These are phyloP conservation scores for Pristionchus mayeri DNA, from an alignment of 2,888 invertebrate species.

Conservation along the genomic window DNA sequence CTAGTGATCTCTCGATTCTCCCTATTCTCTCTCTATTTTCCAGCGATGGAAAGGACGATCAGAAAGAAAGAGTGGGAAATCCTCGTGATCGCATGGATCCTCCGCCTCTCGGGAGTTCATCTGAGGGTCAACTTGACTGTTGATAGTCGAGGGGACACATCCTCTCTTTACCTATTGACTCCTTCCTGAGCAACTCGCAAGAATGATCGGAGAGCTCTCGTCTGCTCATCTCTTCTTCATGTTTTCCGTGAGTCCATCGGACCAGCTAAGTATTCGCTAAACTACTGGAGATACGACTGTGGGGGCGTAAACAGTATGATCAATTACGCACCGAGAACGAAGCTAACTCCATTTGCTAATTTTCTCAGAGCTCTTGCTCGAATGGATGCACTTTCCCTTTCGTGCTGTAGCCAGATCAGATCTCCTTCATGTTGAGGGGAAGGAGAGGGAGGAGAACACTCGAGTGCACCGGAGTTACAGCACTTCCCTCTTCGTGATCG, in stretches of 20 bases:
- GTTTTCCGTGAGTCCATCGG: neutral
- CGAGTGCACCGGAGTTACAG: neutral
- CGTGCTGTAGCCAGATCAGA: neutral
- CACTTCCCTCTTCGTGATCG: neutral
- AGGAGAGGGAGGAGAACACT: neutral
- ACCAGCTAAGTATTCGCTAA: too few relatives aligned
- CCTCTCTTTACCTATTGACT: too few relatives aligned
- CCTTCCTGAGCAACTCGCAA: neutral
- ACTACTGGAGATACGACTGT: too few relatives aligned
- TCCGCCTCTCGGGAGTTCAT: too few relatives aligned
- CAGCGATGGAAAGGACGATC: too few relatives aligned
- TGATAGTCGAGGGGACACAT: neutral
- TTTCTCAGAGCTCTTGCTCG: neutral
- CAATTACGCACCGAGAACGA: neutral
- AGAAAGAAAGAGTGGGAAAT: neutral
- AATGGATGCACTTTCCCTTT: constrained; percentile 21
- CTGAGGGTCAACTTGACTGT: too few relatives aligned
- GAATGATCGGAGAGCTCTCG: neutral
- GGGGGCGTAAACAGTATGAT: too few relatives aligned
- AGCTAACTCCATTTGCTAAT: neutral
- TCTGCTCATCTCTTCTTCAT: neutral
- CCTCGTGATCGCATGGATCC: neutral
- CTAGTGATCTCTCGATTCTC: too few relatives aligned
- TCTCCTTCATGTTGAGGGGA: neutral
- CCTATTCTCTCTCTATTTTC: too few relatives aligned